These are phyloP conservation scores for Tyrophagus putrescentiae DNA, from an alignment of 1,140 invertebrate species.

Conservation along the genomic window DNA sequence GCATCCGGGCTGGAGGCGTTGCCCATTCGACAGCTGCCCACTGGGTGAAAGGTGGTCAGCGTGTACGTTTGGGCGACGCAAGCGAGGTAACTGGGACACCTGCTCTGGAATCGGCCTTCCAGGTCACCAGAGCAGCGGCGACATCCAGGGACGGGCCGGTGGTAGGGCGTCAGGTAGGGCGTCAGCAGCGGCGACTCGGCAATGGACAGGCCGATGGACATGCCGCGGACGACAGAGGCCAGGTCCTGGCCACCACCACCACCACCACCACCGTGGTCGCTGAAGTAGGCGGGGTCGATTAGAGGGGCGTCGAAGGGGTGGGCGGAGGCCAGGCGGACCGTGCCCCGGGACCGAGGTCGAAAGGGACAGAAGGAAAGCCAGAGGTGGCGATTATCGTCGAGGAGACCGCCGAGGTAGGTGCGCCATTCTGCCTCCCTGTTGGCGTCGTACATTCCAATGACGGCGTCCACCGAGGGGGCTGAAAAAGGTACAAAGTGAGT, in stretches of 20 bases:
- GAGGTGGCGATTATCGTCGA: neutral
- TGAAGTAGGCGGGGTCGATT: slow-evolving; percentile 82
- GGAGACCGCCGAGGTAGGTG: slow-evolving; percentile 68
- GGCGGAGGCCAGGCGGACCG: slow-evolving; percentile 53
- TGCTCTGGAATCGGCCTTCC: no score
- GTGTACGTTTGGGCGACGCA: slow-evolving; percentile 59
- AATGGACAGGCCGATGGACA: slow-evolving; percentile 24
- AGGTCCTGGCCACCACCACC: no score
- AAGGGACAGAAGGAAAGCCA: slow-evolving; percentile 49
- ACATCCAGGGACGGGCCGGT: neutral
- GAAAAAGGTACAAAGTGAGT: slow-evolving; percentile 48
- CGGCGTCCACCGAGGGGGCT: slow-evolving; percentile 63
- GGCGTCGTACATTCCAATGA: slow-evolving; percentile 67
- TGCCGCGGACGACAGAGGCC: slow-evolving; percentile 29
- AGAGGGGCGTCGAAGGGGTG: slow-evolving; percentile 77
- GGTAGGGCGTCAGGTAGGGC: slow-evolving; percentile 35
- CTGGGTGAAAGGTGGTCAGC: slow-evolving; percentile 58
- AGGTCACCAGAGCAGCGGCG: no score
- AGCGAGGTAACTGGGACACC: no score
- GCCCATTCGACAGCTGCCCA: no score
- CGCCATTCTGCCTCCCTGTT: slow-evolving; percentile 68
- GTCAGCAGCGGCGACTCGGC: slow-evolving; percentile 39
- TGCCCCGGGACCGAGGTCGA: slow-evolving; percentile 48
- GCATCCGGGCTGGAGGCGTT: no score
- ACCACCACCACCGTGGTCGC: no score